Percentiles rank a stretch among this genome's conserved stretches.
These are phyloP conservation scores for Pentalonia nigronervosa DNA, from an alignment of 1,140 invertebrate genomes.

Conservation along the genomic window DNA sequence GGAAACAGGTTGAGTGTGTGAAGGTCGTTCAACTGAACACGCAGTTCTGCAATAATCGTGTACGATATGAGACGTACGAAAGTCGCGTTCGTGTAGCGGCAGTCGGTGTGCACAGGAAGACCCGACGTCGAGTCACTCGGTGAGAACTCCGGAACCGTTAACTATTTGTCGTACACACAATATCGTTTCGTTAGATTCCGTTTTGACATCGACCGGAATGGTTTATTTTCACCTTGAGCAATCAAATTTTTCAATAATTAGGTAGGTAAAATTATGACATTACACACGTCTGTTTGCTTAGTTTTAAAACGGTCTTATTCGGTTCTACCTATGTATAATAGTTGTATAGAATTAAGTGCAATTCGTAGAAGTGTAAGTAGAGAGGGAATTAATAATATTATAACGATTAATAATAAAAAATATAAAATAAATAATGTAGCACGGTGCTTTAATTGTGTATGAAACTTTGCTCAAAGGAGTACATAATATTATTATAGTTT, in stretches of 20 bases:
- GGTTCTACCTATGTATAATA: neutral
- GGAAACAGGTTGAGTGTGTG: neutral
- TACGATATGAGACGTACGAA: neutral
- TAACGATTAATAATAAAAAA: neutral
- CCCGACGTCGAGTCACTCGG: neutral
- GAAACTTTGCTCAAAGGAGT: neutral
- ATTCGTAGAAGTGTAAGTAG: neutral
- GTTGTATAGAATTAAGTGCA: neutral
- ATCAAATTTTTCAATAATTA: neutral
- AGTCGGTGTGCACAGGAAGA: neutral
- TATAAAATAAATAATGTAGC: neutral
- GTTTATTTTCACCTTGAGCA: neutral
- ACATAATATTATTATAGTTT: neutral
- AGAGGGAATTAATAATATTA: neutral
- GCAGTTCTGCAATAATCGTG: neutral
- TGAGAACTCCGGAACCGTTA: neutral
- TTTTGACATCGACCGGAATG: neutral
- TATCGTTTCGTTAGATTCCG: neutral
- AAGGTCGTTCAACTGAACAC: conserved; percentile 1
- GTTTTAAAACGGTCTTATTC: neutral
- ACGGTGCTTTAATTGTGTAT: neutral
- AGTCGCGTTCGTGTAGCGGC: neutral
- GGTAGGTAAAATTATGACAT: neutral
- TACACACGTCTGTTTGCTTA: neutral
- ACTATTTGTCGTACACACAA: neutral